Percentiles rank a stretch among this genome's conserved stretches.
phyloP scores from a whole-genome alignment of 2,888 invertebrate genomes.

The Strigamia crassipes region DNA sequence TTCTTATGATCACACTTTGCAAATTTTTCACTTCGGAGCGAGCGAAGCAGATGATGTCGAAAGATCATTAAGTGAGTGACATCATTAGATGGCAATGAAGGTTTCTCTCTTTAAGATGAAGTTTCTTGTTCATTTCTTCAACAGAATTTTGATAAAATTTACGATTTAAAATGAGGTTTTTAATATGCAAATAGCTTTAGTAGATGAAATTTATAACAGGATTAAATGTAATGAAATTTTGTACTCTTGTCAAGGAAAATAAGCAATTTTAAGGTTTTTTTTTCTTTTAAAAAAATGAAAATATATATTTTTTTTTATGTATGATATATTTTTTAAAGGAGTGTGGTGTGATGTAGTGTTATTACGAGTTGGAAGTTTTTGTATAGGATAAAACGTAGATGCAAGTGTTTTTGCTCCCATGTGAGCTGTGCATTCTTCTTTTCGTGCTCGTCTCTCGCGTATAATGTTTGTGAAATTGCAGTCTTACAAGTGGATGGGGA shows the following conservation, averaged over 20 bases:
- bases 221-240: neutral
- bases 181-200: neutral
- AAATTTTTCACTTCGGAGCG: neutral
- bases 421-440: conserved; percentile 2
- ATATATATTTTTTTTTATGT: too few relatives aligned
- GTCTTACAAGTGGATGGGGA: neutral
- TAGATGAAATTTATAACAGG: neutral
- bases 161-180: neutral
- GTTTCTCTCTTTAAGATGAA: neutral
- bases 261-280: neutral
- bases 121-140: conserved; percentile 15
- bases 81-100: conserved; percentile 2
- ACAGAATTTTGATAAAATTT: neutral
- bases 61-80: conserved; percentile 10
- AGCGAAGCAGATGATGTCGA: neutral
- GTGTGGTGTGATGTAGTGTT: neutral
- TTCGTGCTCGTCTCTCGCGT: neutral
- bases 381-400: neutral
- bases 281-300: too few relatives aligned
- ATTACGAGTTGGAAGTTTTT: neutral
- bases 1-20: neutral
- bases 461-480: conserved; percentile 30
- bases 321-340: neutral
- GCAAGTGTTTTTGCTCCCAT: conserved; percentile 26
- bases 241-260: neutral